Conservation (phyloP, 1,140 invertebrate species). For the silkworm (Bombyx mori) region ASM3026992v2 NC_085135.1:10227001-10227500, state of each 20-base stretch:
- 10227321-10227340: constrained; percentile 15
- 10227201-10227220: constrained; percentile 12
- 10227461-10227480: constrained; percentile 16
- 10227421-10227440: constrained; percentile 14
- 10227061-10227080: constrained; percentile 9
- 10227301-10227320: constrained; percentile 11
- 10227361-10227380: constrained; percentile 7
- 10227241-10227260: not conserved
- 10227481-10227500: constrained; percentile 11
- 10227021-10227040: constrained; percentile 14
- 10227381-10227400: constrained; percentile 12
- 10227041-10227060: constrained; percentile 9
- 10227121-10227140: constrained; percentile 2
- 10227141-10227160: constrained; percentile 6
- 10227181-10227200: constrained; percentile 12
- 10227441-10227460: constrained; percentile 14
- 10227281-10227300: constrained; percentile 25
- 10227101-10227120: constrained; percentile 8
- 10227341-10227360: constrained; percentile 12
- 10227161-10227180: constrained; percentile 12
- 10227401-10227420: constrained; percentile 14
- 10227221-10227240: constrained; percentile 11
- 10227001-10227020: constrained; percentile 19
- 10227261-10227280: constrained; percentile 13
- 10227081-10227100: constrained; percentile 16